These are phyloP conservation scores for Leptopilina syphax DNA, from an alignment of 2,888 invertebrate genomes.

Conservation along the genomic window DNA sequence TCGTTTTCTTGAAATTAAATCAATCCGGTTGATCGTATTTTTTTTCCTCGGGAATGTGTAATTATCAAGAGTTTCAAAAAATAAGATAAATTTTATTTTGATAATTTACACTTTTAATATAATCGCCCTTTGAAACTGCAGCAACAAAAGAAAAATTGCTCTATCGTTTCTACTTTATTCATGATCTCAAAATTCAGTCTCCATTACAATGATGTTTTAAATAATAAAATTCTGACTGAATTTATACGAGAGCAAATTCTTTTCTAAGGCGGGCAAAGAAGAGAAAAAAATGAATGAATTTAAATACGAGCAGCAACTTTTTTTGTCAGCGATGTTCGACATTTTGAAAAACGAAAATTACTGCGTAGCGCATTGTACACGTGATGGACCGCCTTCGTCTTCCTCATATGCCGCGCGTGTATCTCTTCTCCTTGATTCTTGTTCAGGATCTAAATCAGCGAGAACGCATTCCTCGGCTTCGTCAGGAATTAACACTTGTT, in stretches of 20 bases:
- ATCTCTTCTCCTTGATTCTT: slow-evolving; percentile 83
- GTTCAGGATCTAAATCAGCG: slow-evolving; percentile 87
- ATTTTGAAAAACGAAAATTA: slow-evolving; percentile 62
- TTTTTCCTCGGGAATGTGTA: background rate
- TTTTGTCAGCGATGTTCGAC: background rate
- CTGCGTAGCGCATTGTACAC: slow-evolving; percentile 87
- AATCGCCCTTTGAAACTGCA: background rate
- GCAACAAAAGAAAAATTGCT: background rate
- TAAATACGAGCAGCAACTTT: slow-evolving; percentile 12
- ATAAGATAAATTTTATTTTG: background rate
- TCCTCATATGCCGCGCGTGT: slow-evolving; percentile 87
- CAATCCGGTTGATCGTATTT: background rate
- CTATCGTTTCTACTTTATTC: slow-evolving; percentile 33
- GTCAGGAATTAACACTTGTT: slow-evolving; percentile 84
- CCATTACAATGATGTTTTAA: too few species aligned
- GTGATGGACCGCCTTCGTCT: slow-evolving; percentile 86
- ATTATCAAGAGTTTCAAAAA: background rate
- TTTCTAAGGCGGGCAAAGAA: slow-evolving; percentile 1
- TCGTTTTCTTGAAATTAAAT: slow-evolving; percentile 14
- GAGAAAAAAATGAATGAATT: background rate
- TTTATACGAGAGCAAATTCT: slow-evolving; percentile 11
- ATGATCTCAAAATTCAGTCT: slow-evolving; percentile 1
- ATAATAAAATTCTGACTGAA: slow-evolving; percentile 13
- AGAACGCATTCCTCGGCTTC: slow-evolving; percentile 86
- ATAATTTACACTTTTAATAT: background rate